These are phyloP conservation scores for Hemaris fuciformis DNA, from an alignment of 2,888 invertebrate species.

Conservation along the genomic window DNA sequence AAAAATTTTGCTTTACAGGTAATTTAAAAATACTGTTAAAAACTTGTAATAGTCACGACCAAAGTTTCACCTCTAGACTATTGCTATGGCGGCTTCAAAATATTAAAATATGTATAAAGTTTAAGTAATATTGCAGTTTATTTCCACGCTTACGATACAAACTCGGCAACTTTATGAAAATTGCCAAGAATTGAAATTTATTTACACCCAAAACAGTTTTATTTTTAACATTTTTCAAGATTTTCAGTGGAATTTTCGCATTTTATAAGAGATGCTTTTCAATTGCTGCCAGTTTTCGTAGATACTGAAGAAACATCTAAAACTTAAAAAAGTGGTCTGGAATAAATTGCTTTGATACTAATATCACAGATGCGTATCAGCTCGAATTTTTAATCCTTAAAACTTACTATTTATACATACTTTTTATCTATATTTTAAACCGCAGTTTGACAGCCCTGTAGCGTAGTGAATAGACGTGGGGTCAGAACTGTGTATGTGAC, in stretches of 20 bases:
- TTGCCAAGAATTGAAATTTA: background rate
- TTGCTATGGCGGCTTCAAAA: background rate
- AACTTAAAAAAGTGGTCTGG: background rate
- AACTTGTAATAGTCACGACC: background rate
- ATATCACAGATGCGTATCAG: too few species aligned
- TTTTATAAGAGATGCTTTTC: background rate
- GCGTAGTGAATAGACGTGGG: too few species aligned
- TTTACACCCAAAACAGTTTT: background rate
- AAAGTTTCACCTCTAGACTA: background rate
- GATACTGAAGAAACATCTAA: background rate
- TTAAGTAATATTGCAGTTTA: background rate
- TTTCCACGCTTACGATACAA: background rate
- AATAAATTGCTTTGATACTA: background rate
- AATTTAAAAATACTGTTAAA: background rate
- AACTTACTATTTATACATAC: too few species aligned
- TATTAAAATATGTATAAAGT: background rate
- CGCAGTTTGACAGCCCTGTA: too few species aligned
- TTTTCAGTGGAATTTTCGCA: background rate
- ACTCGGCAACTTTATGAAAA: background rate
- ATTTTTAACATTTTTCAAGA: background rate
- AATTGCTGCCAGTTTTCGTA: background rate
- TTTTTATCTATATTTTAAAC: too few species aligned
- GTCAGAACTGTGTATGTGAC: too few species aligned
- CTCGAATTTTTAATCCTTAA: too few species aligned
- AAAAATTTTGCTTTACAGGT: too few species aligned